Conservation (phyloP, 1,140 invertebrate species). For the Nixonia krombeini region DNA sequence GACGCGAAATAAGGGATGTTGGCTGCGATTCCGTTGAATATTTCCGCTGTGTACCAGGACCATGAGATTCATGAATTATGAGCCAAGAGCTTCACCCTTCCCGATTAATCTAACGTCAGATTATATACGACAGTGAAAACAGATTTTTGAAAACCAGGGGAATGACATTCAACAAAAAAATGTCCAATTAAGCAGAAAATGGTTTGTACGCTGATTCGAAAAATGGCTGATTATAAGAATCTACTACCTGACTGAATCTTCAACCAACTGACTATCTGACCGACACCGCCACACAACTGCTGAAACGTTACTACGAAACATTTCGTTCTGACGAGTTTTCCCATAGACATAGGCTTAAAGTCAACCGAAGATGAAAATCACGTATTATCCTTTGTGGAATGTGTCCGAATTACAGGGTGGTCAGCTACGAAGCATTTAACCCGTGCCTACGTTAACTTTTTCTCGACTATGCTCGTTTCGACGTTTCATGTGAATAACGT, state of each 20-base stretch:
- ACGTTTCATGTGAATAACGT: slow-evolving; percentile 15
- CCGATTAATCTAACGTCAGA: too few species aligned
- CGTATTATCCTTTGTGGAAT: slow-evolving; percentile 27
- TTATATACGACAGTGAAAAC: neutral
- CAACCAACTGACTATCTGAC: slow-evolving; percentile 29
- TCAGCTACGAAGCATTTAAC: slow-evolving; percentile 8
- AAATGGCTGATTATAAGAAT: slow-evolving; percentile 42
- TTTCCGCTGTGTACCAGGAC: too few species aligned
- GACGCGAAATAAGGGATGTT: too few species aligned
- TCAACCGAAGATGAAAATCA: slow-evolving; percentile 22
- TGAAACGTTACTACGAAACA: neutral
- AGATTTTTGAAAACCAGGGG: too few species aligned
- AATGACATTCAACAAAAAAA: slow-evolving; percentile 7
- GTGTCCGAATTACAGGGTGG: slow-evolving; percentile 7
- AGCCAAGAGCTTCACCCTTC: too few species aligned
- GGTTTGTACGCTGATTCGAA: slow-evolving; percentile 37
- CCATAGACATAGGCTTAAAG: neutral
- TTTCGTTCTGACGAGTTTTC: slow-evolving; percentile 3
- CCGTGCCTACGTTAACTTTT: slow-evolving; percentile 20
- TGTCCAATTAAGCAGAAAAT: slow-evolving; percentile 7
- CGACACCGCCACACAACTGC: neutral
- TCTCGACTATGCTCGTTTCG: slow-evolving; percentile 16
- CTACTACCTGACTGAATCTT: slow-evolving; percentile 27
- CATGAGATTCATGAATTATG: too few species aligned
- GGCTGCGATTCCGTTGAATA: too few species aligned